These are phyloP conservation scores for Protula sp. DNA, from an alignment of 2,888 invertebrate genomes.

Conservation along the genomic window DNA sequence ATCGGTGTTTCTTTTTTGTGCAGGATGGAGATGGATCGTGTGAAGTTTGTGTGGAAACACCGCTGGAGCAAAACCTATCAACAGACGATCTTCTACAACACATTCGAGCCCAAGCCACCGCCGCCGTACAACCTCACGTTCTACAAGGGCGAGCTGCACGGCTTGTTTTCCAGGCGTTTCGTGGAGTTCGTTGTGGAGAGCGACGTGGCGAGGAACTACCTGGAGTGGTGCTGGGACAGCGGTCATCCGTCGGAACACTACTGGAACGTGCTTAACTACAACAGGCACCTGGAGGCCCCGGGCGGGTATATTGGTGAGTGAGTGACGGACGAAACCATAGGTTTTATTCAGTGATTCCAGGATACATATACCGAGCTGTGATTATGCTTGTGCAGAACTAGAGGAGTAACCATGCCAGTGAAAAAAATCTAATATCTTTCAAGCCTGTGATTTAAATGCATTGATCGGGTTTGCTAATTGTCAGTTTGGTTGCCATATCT, in stretches of 20 bases:
- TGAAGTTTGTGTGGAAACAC: slow-evolving; percentile 24
- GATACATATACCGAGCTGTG: too few species aligned
- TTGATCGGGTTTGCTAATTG: too few species aligned
- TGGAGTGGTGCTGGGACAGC: slow-evolving; percentile 43
- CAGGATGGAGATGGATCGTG: slow-evolving; percentile 26
- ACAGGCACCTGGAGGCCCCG: slow-evolving; percentile 35
- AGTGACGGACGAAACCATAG: too few species aligned
- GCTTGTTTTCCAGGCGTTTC: slow-evolving; percentile 41
- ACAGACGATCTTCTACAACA: slow-evolving; percentile 28
- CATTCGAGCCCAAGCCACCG: slow-evolving; percentile 15
- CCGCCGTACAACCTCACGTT: slow-evolving; percentile 27
- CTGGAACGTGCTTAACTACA: slow-evolving; percentile 49
- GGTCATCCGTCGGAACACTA: slow-evolving; percentile 49
- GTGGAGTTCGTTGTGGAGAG: slow-evolving; percentile 41
- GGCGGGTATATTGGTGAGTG: slow-evolving; percentile 41
- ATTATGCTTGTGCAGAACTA: too few species aligned
- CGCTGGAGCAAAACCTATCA: slow-evolving; percentile 29
- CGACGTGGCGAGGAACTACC: slow-evolving; percentile 30
- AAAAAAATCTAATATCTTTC: too few species aligned
- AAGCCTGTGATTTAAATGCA: too few species aligned
- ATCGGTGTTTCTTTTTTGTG: background rate
- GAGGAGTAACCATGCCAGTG: too few species aligned
- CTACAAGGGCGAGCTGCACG: slow-evolving; percentile 41
- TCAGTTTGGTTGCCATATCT: too few species aligned
- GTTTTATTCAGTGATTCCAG: background rate